phyloP scores from a whole-genome alignment of 2,113 vertebrate species.

The Cottus gobio region DNA sequence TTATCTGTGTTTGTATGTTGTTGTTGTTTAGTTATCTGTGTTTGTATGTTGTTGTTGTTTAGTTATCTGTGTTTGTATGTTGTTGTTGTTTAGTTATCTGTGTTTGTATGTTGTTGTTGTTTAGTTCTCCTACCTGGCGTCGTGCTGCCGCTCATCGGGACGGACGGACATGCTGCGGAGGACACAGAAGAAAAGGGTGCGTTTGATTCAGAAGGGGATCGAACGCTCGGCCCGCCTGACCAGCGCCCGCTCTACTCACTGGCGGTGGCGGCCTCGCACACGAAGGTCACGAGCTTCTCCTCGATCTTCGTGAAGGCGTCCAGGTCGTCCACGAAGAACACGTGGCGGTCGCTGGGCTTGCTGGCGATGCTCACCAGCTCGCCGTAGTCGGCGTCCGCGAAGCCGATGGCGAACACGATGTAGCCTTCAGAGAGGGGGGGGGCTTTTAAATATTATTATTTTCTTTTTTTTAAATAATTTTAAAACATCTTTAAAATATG shows the following conservation, averaged over 20 bases:
- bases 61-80: too few species aligned
- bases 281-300: constrained; percentile 96
- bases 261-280: constrained; percentile 96
- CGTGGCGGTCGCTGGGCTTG: constrained; percentile 92
- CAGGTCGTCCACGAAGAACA: constrained; percentile 98
- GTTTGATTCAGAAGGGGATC: not conserved
- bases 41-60: too few species aligned
- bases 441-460: too few species aligned
- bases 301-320: constrained; percentile 97
- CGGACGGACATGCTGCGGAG: constrained; percentile 90
- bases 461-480: too few species aligned
- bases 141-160: constrained; percentile 89
- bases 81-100: too few species aligned
- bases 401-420: constrained; percentile 95
- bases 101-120: too few species aligned
- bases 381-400: constrained; percentile 95
- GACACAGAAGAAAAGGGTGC: constrained; percentile 29
- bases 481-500: too few species aligned
- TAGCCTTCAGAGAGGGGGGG: constrained; percentile 21
- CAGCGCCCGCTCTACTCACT: constrained; percentile 84
- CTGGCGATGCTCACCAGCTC: constrained; percentile 97
- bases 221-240: not conserved
- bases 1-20: too few species aligned
- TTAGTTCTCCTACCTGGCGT: constrained; percentile 81
- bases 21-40: too few species aligned